Evolutionary conservation across 2,113 vertebrate species (phyloP), one percentile per base, ranked within the genome.

Genomic region (Rhagologus leucostigma): DNA sequence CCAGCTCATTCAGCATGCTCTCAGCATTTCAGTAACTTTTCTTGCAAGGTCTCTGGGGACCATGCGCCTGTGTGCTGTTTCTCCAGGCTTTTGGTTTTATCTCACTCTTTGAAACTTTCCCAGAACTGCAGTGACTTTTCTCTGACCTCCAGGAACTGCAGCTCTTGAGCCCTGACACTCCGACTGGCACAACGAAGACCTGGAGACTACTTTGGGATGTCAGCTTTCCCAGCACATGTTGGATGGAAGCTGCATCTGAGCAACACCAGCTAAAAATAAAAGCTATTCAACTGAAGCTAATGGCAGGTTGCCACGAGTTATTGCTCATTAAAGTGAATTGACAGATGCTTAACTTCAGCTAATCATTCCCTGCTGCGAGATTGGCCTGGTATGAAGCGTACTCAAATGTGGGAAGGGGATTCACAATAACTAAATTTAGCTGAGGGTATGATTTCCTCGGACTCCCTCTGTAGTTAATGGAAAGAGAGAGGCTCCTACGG

Each of bases 261-360:
- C 91, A 83, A 84, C 82, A 78, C 85, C 86, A 93, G 62, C 95
- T 81, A 71, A 96, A 98, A 97, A 97, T 98, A 98, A 97, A 95
- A 95, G 49, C 90, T 95, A 65, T 87, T 95, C 96, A 96, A 75
- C 74, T 84, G 92, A 83, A 93, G 49, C 93, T 90, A 67, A 79
- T 95, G 90, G 93, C 87, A 7, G 76, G 71, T 93, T 96, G 96
- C 96, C 96, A 95, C 70, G 30, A 93, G 76, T 96, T 96, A 94
- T 93, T 96, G 86, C 96, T 97, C 90, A 93, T 97, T 96, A 95
- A 96, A 96, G 89, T 75, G 92, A 96, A 96, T 90, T 96, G 93
- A 94, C 95, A 96, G 93, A 95, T 96, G 93, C 96, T 96, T 87
- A 89, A 92, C 93, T 96, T 95, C 67, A 83, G 84, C 96, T 96